Base-by-base conservation (phyloP, 2,888 invertebrate species). In the Brenthis ino region DNA sequence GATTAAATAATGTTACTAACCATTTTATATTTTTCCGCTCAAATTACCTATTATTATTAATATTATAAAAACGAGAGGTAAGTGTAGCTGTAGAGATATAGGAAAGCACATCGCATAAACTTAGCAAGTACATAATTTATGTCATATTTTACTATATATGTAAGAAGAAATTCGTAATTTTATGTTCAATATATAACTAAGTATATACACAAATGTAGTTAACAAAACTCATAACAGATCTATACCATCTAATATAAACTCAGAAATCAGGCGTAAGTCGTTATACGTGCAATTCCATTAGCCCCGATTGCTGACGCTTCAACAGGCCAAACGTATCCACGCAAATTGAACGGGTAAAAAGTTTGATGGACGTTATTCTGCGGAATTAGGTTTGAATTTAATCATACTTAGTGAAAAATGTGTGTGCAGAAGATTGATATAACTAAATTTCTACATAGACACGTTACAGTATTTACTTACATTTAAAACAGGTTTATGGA, bases 221-320 rank as follows among this genome's bases (percentile, higher is more conserved):
- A 28, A 5, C 43, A 37, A 47, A 20, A 43, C 11, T 11, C 20
- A 24, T 3, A 13, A 20, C 1, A 58, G 14, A 12, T 28, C 48
- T 33, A 60, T 28, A 54, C 3, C n/a, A 58, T 54, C 47, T 64
- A 57, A 50, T 60, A 60, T 50, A 50, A 48, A 60, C 48, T 28
- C 60, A 60, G 60, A 43, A 43, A 60, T 60, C 33, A 50, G 11
- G 20, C 47, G 16, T 55, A n/a, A n/a, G 50, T 56, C 37, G 20
- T 54, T 58, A 68, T 48, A 71, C 67, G 65, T 75, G 77, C 77
- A 76, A 79, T 81, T 79, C 79, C 77, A 81, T 81, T 79, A 79
- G 72, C 74, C 72, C 71, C 69, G 74, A 79, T 80, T 77, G 78
- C 79, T 78, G 78, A 78, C 78, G 74, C 70, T 75, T 75, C 72